These are phyloP conservation scores for Hycleus cichorii DNA, from an alignment of 1,140 invertebrate genomes.

Conservation along the genomic window DNA sequence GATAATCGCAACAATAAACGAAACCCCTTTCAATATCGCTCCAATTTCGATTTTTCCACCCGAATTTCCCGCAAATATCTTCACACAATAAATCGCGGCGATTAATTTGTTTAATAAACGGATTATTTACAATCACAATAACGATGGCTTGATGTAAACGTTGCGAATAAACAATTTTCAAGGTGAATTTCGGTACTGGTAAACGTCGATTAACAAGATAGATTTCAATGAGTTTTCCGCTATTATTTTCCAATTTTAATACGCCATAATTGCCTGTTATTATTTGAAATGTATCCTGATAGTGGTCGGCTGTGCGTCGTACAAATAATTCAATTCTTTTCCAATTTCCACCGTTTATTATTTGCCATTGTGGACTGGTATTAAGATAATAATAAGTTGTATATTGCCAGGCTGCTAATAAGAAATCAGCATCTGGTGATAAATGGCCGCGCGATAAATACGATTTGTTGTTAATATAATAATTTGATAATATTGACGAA, in stretches of 20 bases:
- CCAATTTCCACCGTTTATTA: constrained; percentile 47
- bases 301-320: constrained; percentile 29
- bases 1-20: constrained; percentile 40
- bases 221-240: constrained; percentile 27
- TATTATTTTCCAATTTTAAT: constrained; percentile 32
- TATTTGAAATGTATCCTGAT: constrained; percentile 32
- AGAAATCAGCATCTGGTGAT: constrained; percentile 48
- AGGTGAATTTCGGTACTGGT: constrained; percentile 44
- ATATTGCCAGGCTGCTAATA: constrained; percentile 42
- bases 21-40: constrained; percentile 33
- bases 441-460: constrained; percentile 48
- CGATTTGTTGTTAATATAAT: constrained; percentile 36
- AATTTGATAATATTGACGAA: constrained; percentile 25
- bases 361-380: constrained; percentile 47
- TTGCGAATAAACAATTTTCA: constrained; percentile 43
- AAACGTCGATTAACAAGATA: constrained; percentile 37
- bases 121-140: constrained; percentile 47
- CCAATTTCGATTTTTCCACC: constrained; percentile 32
- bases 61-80: constrained; percentile 36
- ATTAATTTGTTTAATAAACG: constrained; percentile 27
- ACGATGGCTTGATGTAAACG: constrained; percentile 38
- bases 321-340: constrained; percentile 40
- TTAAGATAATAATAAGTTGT: constrained; percentile 50
- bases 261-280: constrained; percentile 41
- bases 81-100: constrained; percentile 30